Evolutionary conservation across 2,113 vertebrate genomes (phyloP).

Genomic region (Pyxicephalus adspersus): DNA sequence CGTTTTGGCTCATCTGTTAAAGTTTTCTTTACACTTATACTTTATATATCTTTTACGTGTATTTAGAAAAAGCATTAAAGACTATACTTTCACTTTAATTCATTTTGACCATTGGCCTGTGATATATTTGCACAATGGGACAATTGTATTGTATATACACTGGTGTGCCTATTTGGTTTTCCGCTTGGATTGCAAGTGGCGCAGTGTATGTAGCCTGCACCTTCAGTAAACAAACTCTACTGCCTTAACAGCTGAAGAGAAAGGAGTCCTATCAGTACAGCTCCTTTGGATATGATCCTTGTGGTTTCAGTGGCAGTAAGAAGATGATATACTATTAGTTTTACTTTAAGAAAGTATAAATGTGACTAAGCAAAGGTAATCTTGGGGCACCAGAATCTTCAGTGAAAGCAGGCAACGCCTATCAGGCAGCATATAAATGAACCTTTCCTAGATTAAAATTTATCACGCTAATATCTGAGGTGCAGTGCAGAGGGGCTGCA

Average conservation of each 20-base stretch:
- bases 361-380: too few relatives aligned
- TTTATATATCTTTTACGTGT: too few relatives aligned
- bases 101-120: not conserved
- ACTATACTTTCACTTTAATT: not conserved
- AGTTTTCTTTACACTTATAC: too few relatives aligned
- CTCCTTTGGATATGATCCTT: not conserved
- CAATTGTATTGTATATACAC: constrained; percentile 1
- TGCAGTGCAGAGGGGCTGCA: too few relatives aligned
- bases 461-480: too few relatives aligned
- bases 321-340: not conserved
- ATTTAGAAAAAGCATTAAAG: too few relatives aligned
- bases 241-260: not conserved
- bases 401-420: too few relatives aligned
- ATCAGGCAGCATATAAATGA: too few relatives aligned
- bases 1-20: too few relatives aligned
- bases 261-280: constrained; percentile 1
- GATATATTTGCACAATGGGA: not conserved
- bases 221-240: constrained; percentile 19
- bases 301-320: not conserved
- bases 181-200: not conserved
- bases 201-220: constrained; percentile 3
- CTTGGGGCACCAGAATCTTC: too few relatives aligned
- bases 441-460: too few relatives aligned
- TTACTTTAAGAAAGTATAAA: not conserved
- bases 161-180: constrained; percentile 22